Conservation (phyloP, 2,113 vertebrate species). For the Macrotis lagotis region DNA sequence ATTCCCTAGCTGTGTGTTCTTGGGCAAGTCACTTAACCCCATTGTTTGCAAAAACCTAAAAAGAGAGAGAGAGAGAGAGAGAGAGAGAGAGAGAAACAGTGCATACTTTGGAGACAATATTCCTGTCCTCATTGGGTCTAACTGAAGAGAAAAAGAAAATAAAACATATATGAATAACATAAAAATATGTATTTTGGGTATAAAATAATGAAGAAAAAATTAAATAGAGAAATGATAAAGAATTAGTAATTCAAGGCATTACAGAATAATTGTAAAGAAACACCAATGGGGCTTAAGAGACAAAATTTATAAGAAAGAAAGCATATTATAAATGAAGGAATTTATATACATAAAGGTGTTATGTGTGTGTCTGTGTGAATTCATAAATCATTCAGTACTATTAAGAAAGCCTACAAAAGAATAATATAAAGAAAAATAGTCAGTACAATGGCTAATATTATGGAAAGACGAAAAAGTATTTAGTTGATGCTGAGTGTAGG, state of each 20-base stretch:
- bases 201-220: conserved; percentile 20
- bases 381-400: neutral
- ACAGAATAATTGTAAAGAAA: neutral
- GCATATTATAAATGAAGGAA: neutral
- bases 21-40: too few relatives aligned
- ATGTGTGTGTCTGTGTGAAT: neutral
- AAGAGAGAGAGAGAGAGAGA: too few relatives aligned
- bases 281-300: neutral
- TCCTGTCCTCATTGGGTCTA: neutral
- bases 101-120: neutral
- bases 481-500: neutral
- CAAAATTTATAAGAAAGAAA: neutral
- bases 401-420: neutral
- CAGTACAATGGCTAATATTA: neutral
- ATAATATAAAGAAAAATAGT: neutral
- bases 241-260: neutral
- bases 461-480: neutral
- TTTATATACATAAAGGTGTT: neutral
- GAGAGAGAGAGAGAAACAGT: neutral
- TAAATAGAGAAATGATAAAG: neutral
- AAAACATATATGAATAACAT: neutral
- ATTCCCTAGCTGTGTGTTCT: too few relatives aligned
- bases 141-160: neutral
- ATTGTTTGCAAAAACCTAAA: too few relatives aligned
- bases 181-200: neutral